Evolutionary conservation across 1,140 invertebrate species (phyloP), one percentile per base, ranked within the genome.

Genomic region (Drosophila biarmipes): DNA sequence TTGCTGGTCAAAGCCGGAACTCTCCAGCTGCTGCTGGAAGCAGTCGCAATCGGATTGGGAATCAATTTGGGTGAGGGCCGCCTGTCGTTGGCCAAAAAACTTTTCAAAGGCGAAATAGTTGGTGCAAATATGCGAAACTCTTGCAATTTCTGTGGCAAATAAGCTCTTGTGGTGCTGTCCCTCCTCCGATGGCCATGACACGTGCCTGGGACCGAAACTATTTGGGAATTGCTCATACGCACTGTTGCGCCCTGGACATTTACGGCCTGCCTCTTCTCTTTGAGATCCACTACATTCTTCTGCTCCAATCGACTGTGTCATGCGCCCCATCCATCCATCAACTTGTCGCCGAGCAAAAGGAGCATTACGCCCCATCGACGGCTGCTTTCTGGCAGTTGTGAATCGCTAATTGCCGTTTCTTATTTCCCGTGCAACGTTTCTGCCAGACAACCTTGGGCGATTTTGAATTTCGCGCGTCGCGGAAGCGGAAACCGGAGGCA

Each of bases 171-270:
- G 29, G 37, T 17, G 12, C 35, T 12, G 11, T 37, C 11, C 34
- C 10, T 8, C 31, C 17, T 2, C 24, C 15, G 56, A 37, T 21
- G 21, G 34, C 15, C 17, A 14, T 21, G 37, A 17, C 37, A 58
- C 54, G 54, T 59, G 55, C 21, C 24, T 17, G 12, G 3, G 3
- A 42, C 58, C 6, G 4, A 42, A 69, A 69, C 66, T 69, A 68
- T 68, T 68, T 31, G 15, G 15, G 12, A 46, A 69, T 69, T 69
- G 51, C 67, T 68, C 64, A 69, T 69, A 69, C 63, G 67, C 66
- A 68, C 66, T 56, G 64, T 69, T 69, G 67, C 42, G 17, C 66
- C 5, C 0, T 14, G 38, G 35, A 17, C 48, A 43, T 53, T 52
- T 43, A 38, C 14, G 27, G 34, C 15, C 17, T 35, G 17, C 3